These are phyloP conservation scores for Drosophila limbata DNA, from an alignment of 2,888 invertebrate species.

Conservation along the genomic window DNA sequence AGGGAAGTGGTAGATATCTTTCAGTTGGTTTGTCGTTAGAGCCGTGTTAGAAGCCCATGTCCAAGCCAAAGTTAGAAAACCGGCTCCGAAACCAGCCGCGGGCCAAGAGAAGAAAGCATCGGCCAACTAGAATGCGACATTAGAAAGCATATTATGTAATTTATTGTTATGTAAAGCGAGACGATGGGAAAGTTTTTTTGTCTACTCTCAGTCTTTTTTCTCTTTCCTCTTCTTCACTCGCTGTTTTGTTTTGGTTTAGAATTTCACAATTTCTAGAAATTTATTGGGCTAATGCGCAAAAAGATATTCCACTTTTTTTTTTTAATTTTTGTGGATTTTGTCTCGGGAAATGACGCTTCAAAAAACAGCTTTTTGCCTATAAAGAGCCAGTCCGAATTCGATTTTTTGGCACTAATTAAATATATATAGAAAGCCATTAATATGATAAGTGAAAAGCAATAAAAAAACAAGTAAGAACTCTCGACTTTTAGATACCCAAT, in stretches of 20 bases:
- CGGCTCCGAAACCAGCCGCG: constrained; percentile 46
- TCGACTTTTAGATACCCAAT: too few relatives aligned
- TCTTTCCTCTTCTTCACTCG: not conserved
- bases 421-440: not conserved
- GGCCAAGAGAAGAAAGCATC: constrained; percentile 68
- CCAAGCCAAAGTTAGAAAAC: constrained; percentile 28
- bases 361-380: constrained; percentile 32
- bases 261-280: constrained; percentile 70
- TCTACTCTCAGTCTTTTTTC: constrained; percentile 25
- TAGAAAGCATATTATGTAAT: constrained; percentile 78
- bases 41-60: constrained; percentile 65
- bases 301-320: constrained; percentile 45
- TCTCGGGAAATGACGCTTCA: constrained; percentile 38
- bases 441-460: not conserved
- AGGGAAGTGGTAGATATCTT: constrained; percentile 11
- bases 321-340: constrained; percentile 25
- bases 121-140: constrained; percentile 61
- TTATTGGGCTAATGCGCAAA: constrained; percentile 69
- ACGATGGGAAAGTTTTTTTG: constrained; percentile 72
- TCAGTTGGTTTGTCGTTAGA: constrained; percentile 68
- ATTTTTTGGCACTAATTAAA: constrained; percentile 23
- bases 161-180: constrained; percentile 71
- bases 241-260: constrained; percentile 60
- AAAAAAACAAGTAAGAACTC: not conserved
- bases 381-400: constrained; percentile 10